phyloP scores from a whole-genome alignment of 2,888 invertebrate genomes.

The Lepidocyrtoides sp. region DNA sequence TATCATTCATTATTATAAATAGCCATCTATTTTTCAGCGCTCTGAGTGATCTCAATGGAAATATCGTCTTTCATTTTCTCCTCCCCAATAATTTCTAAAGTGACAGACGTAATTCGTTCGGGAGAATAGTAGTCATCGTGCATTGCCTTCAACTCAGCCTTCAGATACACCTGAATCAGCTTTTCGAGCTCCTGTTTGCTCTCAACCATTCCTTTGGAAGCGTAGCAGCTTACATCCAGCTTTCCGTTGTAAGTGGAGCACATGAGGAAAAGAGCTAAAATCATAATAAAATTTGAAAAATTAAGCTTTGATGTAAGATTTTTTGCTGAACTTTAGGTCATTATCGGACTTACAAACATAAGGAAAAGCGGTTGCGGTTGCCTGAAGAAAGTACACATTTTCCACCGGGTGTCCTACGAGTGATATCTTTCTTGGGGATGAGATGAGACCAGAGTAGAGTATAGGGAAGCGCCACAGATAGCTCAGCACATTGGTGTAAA shows the following conservation, averaged over 20 bases:
- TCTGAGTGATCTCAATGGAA: too few relatives aligned
- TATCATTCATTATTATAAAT: too few relatives aligned
- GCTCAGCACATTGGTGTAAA: slow-evolving; percentile 49
- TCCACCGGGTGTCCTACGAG: slow-evolving; percentile 54
- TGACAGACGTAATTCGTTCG: not conserved
- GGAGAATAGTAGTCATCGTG: not conserved
- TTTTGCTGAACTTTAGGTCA: not conserved
- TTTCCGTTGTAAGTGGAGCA: slow-evolving; percentile 68
- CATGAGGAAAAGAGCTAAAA: slow-evolving; percentile 63
- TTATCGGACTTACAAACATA: slow-evolving; percentile 62
- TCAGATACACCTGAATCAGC: slow-evolving; percentile 55
- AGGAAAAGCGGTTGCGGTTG: slow-evolving; percentile 66
- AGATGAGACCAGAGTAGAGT: slow-evolving; percentile 62
- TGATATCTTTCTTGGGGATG: slow-evolving; percentile 12
- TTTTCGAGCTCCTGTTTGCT: slow-evolving; percentile 51
- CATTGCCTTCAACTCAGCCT: slow-evolving; percentile 48
- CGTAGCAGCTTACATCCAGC: slow-evolving; percentile 56
- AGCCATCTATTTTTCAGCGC: too few relatives aligned
- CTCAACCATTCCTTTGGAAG: slow-evolving; percentile 26
- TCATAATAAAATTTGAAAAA: too few relatives aligned
- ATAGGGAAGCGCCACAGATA: slow-evolving; percentile 58
- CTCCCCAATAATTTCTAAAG: not conserved
- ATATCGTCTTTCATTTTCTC: not conserved
- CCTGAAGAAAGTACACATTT: slow-evolving; percentile 68
- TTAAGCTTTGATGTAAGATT: not conserved